Evolutionary conservation across 2,797 vertebrate genomes (phyloP).

Genomic region (Squalus acanthias): DNA sequence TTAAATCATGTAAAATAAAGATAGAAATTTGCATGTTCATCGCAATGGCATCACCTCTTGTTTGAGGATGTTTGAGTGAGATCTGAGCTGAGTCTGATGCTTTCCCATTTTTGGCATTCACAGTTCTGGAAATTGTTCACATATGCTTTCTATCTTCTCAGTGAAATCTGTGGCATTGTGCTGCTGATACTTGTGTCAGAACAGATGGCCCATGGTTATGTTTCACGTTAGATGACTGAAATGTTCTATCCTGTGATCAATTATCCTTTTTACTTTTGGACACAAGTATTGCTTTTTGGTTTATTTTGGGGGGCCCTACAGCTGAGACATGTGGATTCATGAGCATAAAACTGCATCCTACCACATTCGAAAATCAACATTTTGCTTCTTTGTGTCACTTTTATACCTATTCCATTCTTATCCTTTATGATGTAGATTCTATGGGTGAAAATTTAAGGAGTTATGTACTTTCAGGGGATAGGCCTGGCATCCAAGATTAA

Average conservation of each 20-base stretch:
- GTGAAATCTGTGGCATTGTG: conserved; percentile 29
- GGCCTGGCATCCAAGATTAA: background rate
- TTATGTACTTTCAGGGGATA: background rate
- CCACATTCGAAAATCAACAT: background rate
- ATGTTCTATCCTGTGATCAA: conserved; percentile 25
- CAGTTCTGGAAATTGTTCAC: background rate
- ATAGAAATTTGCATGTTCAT: background rate
- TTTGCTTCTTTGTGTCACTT: background rate
- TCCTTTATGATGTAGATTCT: background rate
- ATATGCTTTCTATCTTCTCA: conserved; percentile 3
- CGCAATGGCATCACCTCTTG: background rate
- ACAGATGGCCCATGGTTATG: background rate
- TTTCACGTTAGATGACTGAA: background rate
- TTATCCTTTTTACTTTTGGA: background rate
- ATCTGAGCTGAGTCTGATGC: background rate
- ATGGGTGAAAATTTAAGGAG: background rate
- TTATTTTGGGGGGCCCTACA: background rate
- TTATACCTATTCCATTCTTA: background rate
- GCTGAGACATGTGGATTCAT: background rate
- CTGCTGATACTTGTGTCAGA: background rate
- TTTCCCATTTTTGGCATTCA: conserved; percentile 11
- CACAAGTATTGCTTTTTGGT: background rate
- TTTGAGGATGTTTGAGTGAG: background rate
- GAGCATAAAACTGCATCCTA: background rate
- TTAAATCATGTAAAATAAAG: background rate